phyloP scores from a whole-genome alignment of 2,888 invertebrate genomes.

The Phortica magna region DNA sequence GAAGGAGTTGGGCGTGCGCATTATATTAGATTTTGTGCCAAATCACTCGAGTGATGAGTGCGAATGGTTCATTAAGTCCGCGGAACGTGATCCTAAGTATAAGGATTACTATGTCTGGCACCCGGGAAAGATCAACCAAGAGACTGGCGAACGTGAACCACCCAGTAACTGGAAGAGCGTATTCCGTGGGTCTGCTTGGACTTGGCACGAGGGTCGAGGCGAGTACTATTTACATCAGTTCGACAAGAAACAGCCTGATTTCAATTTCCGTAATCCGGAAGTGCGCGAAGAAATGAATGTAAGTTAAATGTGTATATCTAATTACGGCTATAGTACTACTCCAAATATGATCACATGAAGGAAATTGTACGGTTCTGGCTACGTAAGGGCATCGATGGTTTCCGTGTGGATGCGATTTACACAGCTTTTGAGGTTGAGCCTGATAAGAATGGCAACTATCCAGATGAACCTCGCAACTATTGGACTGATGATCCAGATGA shows the following conservation, averaged over 20 bases:
- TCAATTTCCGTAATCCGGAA: conserved; percentile 81
- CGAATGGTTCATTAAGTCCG: conserved; percentile 89
- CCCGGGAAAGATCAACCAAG: conserved; percentile 74
- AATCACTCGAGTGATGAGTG: conserved; percentile 86
- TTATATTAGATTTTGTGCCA: conserved; percentile 79
- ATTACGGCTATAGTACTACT: no score
- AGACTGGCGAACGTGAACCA: conserved; percentile 73
- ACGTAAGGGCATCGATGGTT: conserved; percentile 88
- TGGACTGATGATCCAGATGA: conserved; percentile 78
- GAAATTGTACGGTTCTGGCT: conserved; percentile 87
- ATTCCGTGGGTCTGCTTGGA: conserved; percentile 83
- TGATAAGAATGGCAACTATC: conserved; percentile 70
- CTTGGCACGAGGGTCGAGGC: conserved; percentile 80
- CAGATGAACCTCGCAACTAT: conserved; percentile 80
- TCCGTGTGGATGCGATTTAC: conserved; percentile 84
- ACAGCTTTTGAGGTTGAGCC: conserved; percentile 72
- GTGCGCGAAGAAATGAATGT: conserved; percentile 79
- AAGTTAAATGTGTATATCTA: no score
- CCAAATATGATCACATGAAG: conserved; percentile 55
- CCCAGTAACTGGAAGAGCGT: conserved; percentile 80
- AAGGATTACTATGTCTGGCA: conserved; percentile 89
- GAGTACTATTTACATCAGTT: conserved; percentile 85
- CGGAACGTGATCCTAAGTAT: conserved; percentile 81
- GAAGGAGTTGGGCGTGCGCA: conserved; percentile 79
- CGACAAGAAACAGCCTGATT: conserved; percentile 81